Evolutionary conservation across 2,888 invertebrate species (phyloP).

Genomic region (Gasteruption jaculator): DNA sequence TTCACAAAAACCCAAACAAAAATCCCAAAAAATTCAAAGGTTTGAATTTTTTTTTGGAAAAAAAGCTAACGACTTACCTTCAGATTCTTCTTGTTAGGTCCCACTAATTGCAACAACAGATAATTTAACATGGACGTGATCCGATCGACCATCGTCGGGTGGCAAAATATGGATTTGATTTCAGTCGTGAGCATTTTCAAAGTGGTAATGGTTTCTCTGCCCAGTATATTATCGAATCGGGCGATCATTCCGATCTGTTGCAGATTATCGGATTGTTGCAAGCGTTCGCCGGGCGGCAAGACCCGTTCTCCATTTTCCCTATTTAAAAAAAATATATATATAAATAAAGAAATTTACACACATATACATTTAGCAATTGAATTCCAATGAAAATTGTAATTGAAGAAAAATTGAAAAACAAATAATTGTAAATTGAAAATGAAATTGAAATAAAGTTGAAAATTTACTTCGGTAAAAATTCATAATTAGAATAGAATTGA

Average conservation of each 20-base stretch:
- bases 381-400: background rate
- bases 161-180: slow-evolving; percentile 81
- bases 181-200: slow-evolving; percentile 73
- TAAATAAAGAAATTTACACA: slow-evolving; percentile 9
- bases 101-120: slow-evolving; percentile 82
- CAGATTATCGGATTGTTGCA: slow-evolving; percentile 68
- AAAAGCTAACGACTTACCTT: slow-evolving; percentile 58
- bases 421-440: too few relatives aligned
- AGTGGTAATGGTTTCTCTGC: slow-evolving; percentile 81
- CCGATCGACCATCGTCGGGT: slow-evolving; percentile 85
- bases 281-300: slow-evolving; percentile 67
- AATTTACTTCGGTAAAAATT: too few relatives aligned
- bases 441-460: too few relatives aligned
- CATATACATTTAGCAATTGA: too few relatives aligned
- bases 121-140: slow-evolving; percentile 95
- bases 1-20: too few relatives aligned
- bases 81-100: slow-evolving; percentile 87
- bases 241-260: slow-evolving; percentile 80
- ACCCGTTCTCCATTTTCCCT: slow-evolving; percentile 76
- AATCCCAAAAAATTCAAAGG: too few relatives aligned
- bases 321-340: slow-evolving; percentile 8
- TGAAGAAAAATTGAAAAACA: slow-evolving; percentile 1
- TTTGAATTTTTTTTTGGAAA: too few relatives aligned
- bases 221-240: slow-evolving; percentile 88
- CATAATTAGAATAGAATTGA: slow-evolving; percentile 3